Base-by-base conservation (phyloP, 2,888 invertebrate genomes). In the Xestia xanthographa region DNA sequence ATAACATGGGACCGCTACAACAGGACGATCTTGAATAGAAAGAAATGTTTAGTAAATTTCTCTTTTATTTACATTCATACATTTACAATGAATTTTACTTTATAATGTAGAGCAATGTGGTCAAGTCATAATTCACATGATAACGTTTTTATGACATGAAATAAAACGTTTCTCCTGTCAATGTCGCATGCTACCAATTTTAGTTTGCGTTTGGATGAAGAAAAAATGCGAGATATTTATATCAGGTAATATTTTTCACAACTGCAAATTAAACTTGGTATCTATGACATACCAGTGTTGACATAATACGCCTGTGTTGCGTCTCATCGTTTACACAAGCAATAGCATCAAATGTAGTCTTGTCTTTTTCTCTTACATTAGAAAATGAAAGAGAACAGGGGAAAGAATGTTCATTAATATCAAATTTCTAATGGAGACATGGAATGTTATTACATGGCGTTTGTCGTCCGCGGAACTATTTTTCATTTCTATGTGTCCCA, bases 401-500 rank as follows among this genome's bases (percentile, higher is more conserved):
- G 58, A 41, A 48, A n/a, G 45, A 77, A 85, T 85, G 88, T 81
- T 79, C 53, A 82, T 67, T n/a, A 79, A 62, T 56, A 65, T 34
- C 17, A 26, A 67, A 76, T 85, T 75, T 80, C 79, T 85, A 77
- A 72, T 72, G n/a, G 41, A 38, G 82, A 45, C 38, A 67, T 84
- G 88, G 85, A 87, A 87, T 82, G 73, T 80, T 76, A 76, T 80
- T 87, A 85, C 83, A 87, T 86, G 86, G 86, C 84, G 82, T 83
- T 82, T 81, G 88, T 86, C 83, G 83, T 78, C 82, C 79, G 85
- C 82, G 83, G 82, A 88, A 90, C 86, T 91, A 90, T 90, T 91
- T 93, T 91, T 92, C 89, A 90, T 90, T 92, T 92, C 89, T 92
- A 90, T 89, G 92, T 93, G 94, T 88, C 90, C 92, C 87, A 92